Evolutionary conservation across 2,888 invertebrate species (phyloP).

Genomic region (Cephalotes varians): DNA sequence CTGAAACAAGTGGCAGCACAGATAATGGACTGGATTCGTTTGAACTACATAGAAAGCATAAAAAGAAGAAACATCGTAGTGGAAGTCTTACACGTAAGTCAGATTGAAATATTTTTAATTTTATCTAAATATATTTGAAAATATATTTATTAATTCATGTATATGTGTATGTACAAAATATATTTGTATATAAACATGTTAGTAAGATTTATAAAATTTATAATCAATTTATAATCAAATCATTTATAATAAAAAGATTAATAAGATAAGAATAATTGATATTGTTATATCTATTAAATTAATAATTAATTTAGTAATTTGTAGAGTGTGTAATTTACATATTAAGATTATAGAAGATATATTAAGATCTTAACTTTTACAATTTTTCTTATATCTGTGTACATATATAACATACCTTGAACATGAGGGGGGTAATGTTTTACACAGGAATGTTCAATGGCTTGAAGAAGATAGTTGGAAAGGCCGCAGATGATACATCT

Average conservation of each 20-base stretch:
- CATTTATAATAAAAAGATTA: constrained; percentile 9
- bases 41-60: constrained; percentile 84
- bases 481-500: constrained; percentile 86
- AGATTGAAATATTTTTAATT: constrained; percentile 78
- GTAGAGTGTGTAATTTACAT: background rate
- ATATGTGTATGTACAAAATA: background rate
- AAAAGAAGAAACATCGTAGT: constrained; percentile 92
- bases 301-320: background rate
- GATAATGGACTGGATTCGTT: constrained; percentile 81
- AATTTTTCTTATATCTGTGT: constrained; percentile 41
- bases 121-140: constrained; percentile 78
- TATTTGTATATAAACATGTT: background rate
- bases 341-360: no score
- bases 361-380: background rate
- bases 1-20: constrained; percentile 78
- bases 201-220: background rate
- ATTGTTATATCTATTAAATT: constrained; percentile 14
- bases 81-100: constrained; percentile 94
- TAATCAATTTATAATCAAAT: no score
- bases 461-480: constrained; percentile 92
- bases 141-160: constrained; percentile 50
- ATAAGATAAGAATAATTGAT: background rate
- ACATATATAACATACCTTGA: constrained; percentile 53
- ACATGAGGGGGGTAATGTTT: constrained; percentile 48
- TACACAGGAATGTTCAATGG: constrained; percentile 91